phyloP scores from a whole-genome alignment of 2,888 invertebrate species.

The Lutraria lutraria region DNA sequence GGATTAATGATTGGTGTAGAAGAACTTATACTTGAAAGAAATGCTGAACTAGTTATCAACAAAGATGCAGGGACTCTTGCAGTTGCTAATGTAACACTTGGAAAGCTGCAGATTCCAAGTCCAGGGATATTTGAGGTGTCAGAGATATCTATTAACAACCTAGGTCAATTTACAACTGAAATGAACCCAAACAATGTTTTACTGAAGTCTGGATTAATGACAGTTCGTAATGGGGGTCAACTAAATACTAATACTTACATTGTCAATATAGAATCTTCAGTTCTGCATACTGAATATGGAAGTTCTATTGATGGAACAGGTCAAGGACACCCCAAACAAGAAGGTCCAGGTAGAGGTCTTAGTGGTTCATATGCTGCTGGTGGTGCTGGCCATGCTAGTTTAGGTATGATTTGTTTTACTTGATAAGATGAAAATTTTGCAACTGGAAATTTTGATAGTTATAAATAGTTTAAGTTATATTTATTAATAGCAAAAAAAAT shows the following conservation, averaged over 20 bases:
- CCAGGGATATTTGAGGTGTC: constrained; percentile 69
- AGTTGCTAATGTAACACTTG: constrained; percentile 50
- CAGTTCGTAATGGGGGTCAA: constrained; percentile 73
- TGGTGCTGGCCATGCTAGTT: constrained; percentile 76
- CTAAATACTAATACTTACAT: constrained; percentile 54
- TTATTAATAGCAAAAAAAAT: too few relatives aligned
- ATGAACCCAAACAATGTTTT: constrained; percentile 60
- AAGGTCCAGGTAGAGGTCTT: constrained; percentile 72
- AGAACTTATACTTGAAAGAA: constrained; percentile 74
- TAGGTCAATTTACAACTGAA: constrained; percentile 69
- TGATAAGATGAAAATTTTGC: neutral
- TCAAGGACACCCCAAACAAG: constrained; percentile 62
- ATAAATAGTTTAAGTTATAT: too few relatives aligned
- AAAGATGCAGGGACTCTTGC: constrained; percentile 70
- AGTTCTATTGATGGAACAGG: constrained; percentile 74
- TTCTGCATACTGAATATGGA: constrained; percentile 71
- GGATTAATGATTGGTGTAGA: constrained; percentile 78
- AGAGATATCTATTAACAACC: constrained; percentile 71
- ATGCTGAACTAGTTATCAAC: constrained; percentile 72
- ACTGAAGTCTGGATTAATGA: constrained; percentile 59
- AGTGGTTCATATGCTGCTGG: constrained; percentile 55
- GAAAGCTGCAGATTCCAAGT: constrained; percentile 59
- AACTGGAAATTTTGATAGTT: too few relatives aligned
- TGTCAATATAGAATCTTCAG: constrained; percentile 57
- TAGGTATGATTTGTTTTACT: constrained; percentile 63